Evolutionary conservation across 1,140 invertebrate genomes (phyloP).

Genomic region (Lasioglossum albipes): DNA sequence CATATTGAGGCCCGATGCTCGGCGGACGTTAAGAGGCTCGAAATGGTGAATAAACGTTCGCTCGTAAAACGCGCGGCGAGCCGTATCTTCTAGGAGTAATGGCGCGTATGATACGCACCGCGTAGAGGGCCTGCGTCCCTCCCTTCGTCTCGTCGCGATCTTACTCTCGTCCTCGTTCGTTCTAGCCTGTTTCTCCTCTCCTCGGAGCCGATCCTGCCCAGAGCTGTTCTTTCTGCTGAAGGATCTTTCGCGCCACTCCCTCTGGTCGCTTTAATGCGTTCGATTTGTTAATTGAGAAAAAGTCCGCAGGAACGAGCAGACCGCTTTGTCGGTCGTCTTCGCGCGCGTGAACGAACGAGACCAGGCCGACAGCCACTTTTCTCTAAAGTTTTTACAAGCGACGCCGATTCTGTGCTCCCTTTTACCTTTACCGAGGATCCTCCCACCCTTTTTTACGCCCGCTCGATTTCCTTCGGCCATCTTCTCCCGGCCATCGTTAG

Average conservation of each 20-base stretch:
- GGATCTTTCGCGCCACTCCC: neutral
- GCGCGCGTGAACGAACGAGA: neutral
- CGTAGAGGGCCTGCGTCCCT: conserved; percentile 2
- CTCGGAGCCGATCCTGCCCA: neutral
- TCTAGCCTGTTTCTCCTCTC: neutral
- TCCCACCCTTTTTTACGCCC: neutral
- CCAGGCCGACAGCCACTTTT: neutral
- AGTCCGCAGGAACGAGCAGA: conserved; percentile 1
- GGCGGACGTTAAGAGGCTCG: conserved; percentile 67
- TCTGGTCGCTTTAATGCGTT: conserved; percentile 6
- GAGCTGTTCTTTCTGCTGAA: neutral
- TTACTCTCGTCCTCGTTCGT: neutral
- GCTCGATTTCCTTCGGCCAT: neutral
- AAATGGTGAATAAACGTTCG: conserved; percentile 76
- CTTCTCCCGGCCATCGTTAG: neutral
- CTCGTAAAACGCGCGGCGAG: conserved; percentile 73
- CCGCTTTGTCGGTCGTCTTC: neutral
- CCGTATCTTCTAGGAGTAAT: conserved; percentile 70
- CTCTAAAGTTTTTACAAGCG: too few species aligned
- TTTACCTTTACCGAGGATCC: neutral
- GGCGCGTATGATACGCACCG: conserved; percentile 66
- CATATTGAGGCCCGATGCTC: conserved; percentile 67
- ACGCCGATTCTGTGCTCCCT: neutral
- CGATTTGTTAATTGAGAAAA: conserved; percentile 23
- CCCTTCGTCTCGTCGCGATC: neutral